Evolutionary conservation across 2,888 invertebrate genomes (phyloP), one percentile per base, ranked within the genome.

Genomic region (Blomia tropicalis): DNA sequence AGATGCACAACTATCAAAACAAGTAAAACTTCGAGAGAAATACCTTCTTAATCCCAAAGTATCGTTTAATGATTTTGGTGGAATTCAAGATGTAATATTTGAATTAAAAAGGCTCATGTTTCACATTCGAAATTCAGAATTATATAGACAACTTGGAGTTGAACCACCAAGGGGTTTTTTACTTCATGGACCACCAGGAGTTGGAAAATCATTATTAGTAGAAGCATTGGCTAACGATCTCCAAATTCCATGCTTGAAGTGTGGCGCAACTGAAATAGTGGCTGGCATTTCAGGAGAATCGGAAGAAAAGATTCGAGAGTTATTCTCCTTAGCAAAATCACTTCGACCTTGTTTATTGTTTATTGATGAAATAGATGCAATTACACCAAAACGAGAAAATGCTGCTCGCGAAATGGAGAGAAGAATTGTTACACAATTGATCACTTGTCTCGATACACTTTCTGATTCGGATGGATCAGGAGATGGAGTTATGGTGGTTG

Each of bases 291-390:
- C 92, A 0, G 96, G 96, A 0, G 92, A 93, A 74, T 91, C 91
- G 0, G 96, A 98, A 74, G 86, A 89, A 71, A 66, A 64, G 30
- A 69, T 76, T 41, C 79, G 95, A 66, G 85, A 89, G 68, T 75
- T 95, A 17, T 96, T 98, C 76, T 86, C 89, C 43, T 82, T 84
- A 71, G 92, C 93, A 1, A 73, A 80, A 5, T 74, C 77, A 63
- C 76, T 80, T 59, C 80, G 87, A 11, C 89, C 90, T 0, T 85
- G 88, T 72, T 81, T 95, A 17, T 75, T 95, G 43, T 92, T 95
- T 71, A 83, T 98, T 66, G 96, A 98, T 76, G 93, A 96, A 77
- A 87, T 98, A 65, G 96, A 98, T 77, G 83, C 90, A n/a, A 85
- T 98, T 53, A 87, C 90, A 32, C 87, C 86, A 4, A 88, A 90